Evolutionary conservation across 2,113 vertebrate genomes (phyloP), one percentile per base, ranked within the genome.

Genomic region (Lontra canadensis): DNA sequence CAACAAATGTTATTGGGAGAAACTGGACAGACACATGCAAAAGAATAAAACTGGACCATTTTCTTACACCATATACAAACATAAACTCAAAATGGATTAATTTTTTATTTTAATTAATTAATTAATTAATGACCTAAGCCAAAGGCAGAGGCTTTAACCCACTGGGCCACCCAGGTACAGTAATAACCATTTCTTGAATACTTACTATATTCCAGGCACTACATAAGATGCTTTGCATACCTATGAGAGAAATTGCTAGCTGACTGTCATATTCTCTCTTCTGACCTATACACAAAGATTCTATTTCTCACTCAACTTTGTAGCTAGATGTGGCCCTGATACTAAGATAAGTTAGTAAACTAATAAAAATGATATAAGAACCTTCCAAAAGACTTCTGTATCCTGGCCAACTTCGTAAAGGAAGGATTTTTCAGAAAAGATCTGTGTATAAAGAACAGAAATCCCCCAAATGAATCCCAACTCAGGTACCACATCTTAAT

Each of bases 401-500:
- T 39, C n/a, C 71, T 78, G 73, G 61, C 20, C 61, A 87, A 67
- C 26, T 87, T 29, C 17, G 29, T 59, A 59, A 84, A 84, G 15
- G 21, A 93, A 84, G 14, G 34, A 67, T 47, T 74, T 31, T 84
- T 93, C 42, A 76, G 31, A 55, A 76, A 49, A 76, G n/a, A 25
- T 85, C 42, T 74, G n/a, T 63, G 20, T 79, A 57, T 44, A 34
- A 42, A 57, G 83, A 69, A 29, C 36, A 65, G 17, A 69, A 34
- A 69, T 69, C 65, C 34, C 17, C n/a, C 65, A n/a, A n/a, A 69
- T 99, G 98, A 99, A 99, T 98, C 99, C 99, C 12, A 99, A 99
- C 0, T 99, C 99, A 52, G 99, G 99, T 83, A 99, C 99, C 97
- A 99, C 99, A 83, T 99, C 99, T 97, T 99, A 99, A 99, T 99